Percentiles rank a stretch among this genome's conserved stretches.
These are phyloP conservation scores for Calliphora vomitoria DNA, from an alignment of 2,888 invertebrate species.

Conservation along the genomic window DNA sequence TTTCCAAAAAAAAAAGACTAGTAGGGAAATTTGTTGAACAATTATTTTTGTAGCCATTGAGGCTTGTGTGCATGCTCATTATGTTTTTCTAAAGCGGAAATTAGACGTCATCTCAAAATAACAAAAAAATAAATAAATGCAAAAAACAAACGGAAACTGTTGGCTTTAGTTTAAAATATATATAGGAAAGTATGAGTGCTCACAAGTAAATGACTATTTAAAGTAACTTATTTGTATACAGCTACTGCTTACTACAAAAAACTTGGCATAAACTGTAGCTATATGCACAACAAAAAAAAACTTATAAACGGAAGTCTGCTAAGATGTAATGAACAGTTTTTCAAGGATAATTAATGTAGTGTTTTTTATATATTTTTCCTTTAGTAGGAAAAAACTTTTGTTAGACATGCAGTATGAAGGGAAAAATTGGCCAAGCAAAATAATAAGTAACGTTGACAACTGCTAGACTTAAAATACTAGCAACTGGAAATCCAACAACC, in stretches of 20 bases:
- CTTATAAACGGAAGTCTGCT: slow-evolving; percentile 34
- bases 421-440: background rate
- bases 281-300: background rate
- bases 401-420: background rate
- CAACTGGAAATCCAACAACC: slow-evolving; percentile 21
- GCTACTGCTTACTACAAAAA: background rate
- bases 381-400: background rate
- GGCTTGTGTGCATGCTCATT: slow-evolving; percentile 55
- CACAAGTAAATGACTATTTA: slow-evolving; percentile 15
- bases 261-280: slow-evolving; percentile 38
- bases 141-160: slow-evolving; percentile 16
- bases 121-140: background rate
- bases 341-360: slow-evolving; percentile 58
- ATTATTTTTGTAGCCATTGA: slow-evolving; percentile 54
- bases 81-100: slow-evolving; percentile 67
- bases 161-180: slow-evolving; percentile 31
- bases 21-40: slow-evolving; percentile 11
- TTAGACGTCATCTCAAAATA: slow-evolving; percentile 62
- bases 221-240: background rate
- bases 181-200: background rate
- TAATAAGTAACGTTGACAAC: slow-evolving; percentile 59
- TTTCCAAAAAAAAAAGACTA: background rate
- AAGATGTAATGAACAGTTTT: slow-evolving; percentile 43
- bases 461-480: slow-evolving; percentile 23
- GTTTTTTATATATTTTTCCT: background rate